Evolutionary conservation across 2,888 invertebrate species (phyloP).

Genomic region (Melinaea marsaeus): DNA sequence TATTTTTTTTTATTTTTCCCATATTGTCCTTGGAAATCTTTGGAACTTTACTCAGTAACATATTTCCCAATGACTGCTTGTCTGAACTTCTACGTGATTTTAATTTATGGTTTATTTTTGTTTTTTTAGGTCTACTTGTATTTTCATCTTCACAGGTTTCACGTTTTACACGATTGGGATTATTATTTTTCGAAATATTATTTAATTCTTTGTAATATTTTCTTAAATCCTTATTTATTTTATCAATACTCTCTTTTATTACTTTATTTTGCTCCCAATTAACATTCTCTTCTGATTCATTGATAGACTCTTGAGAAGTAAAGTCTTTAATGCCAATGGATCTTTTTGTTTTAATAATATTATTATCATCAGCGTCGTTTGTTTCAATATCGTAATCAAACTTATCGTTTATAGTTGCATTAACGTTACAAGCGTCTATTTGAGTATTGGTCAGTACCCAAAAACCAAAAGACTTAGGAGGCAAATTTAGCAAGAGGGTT

Average conservation of each 20-base stretch:
- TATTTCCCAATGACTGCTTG: slow-evolving; percentile 12
- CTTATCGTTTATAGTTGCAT: slow-evolving; percentile 36
- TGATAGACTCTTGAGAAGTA: slow-evolving; percentile 24
- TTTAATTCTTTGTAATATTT: slow-evolving; percentile 41
- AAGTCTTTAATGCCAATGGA: slow-evolving; percentile 33
- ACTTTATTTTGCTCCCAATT: slow-evolving; percentile 35
- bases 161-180: slow-evolving; percentile 38
- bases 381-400: slow-evolving; percentile 29
- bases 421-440: slow-evolving; percentile 74
- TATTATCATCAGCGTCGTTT: slow-evolving; percentile 32
- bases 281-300: slow-evolving; percentile 37
- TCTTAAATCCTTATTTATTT: slow-evolving; percentile 49
- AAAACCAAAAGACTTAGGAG: slow-evolving; percentile 84
- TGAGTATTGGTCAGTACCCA: slow-evolving; percentile 84
- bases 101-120: slow-evolving; percentile 29
- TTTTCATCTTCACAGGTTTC: slow-evolving; percentile 34
- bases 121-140: slow-evolving; percentile 23
- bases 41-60: slow-evolving; percentile 12
- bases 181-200: slow-evolving; percentile 22
- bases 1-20: slow-evolving; percentile 14
- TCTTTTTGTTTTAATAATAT: slow-evolving; percentile 42
- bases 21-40: slow-evolving; percentile 18
- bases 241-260: slow-evolving; percentile 41
- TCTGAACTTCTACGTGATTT: slow-evolving; percentile 30
- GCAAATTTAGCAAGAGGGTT: slow-evolving; percentile 78